phyloP scores from a whole-genome alignment of 1,140 invertebrate species.

The Drosophila lowei region DNA sequence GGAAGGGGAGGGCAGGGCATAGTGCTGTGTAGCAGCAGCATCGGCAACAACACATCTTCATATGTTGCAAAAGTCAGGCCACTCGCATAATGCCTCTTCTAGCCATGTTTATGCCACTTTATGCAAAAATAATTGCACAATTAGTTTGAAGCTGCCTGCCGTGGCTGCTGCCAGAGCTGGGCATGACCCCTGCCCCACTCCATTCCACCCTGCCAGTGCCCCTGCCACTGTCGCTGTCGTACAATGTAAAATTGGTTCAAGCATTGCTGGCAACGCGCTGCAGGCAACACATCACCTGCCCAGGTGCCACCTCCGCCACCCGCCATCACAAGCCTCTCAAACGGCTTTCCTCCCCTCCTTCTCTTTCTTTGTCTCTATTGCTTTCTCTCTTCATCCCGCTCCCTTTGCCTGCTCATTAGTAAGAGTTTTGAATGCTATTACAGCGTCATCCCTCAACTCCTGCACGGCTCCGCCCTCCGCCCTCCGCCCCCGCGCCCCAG shows the following conservation, averaged over 20 bases:
- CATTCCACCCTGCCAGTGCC: background rate
- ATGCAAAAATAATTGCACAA: constrained; percentile 83
- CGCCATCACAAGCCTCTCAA: constrained; percentile 13
- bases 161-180: constrained; percentile 37
- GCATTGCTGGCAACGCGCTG: constrained; percentile 65
- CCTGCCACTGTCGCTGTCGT: constrained; percentile 11
- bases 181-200: constrained; percentile 33
- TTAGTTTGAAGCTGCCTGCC: constrained; percentile 79
- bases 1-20: too few relatives aligned
- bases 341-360: background rate
- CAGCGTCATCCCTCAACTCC: constrained; percentile 77
- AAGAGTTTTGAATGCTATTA: constrained; percentile 81
- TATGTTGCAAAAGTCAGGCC: constrained; percentile 76
- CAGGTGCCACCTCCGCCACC: constrained; percentile 15
- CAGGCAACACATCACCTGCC: constrained; percentile 60
- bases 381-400: background rate
- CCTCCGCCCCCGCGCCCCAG: background rate
- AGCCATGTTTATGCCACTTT: constrained; percentile 83
- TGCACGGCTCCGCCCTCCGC: background rate
- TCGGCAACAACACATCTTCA: constrained; percentile 53
- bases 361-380: too few relatives aligned
- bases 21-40: constrained; percentile 7
- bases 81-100: constrained; percentile 82
- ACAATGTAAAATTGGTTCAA: constrained; percentile 80
- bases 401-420: constrained; percentile 68